Conservation (phyloP, 2,113 vertebrate genomes). For the Micromys minutus region DNA sequence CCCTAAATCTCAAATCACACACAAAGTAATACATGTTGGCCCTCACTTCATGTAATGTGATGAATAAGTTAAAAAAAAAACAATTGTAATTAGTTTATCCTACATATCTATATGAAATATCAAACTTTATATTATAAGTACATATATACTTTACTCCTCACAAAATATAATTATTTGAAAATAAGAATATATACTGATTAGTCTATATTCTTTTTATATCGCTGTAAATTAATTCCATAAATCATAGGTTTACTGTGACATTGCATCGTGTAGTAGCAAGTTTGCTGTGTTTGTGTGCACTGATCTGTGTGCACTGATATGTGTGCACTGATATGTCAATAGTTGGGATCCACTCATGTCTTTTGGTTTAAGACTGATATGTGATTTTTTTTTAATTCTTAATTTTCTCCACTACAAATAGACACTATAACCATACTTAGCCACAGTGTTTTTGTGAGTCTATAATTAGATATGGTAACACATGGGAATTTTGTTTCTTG, state of each 20-base stretch:
- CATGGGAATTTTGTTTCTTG: neutral
- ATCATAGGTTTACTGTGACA: neutral
- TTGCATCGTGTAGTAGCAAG: too few relatives aligned
- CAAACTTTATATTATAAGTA: neutral
- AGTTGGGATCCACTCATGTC: too few relatives aligned
- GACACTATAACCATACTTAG: neutral
- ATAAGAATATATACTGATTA: neutral
- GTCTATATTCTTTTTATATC: neutral
- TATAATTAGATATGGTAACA: conserved; percentile 2
- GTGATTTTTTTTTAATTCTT: neutral
- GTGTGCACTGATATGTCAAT: neutral
- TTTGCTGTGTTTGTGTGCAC: neutral
- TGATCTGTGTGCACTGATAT: neutral
- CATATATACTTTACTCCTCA: neutral
- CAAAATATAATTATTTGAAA: neutral
- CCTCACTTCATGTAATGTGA: neutral
- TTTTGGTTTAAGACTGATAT: neutral
- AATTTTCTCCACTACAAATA: neutral
- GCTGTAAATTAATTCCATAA: neutral
- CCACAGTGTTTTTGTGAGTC: neutral
- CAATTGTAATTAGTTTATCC: neutral
- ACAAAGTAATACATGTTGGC: neutral
- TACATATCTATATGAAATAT: neutral
- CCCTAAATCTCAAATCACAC: neutral
- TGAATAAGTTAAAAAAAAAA: too few relatives aligned